These are phyloP conservation scores for Cephalopholis sonnerati DNA, from an alignment of 2,113 vertebrate species.

Conservation along the genomic window DNA sequence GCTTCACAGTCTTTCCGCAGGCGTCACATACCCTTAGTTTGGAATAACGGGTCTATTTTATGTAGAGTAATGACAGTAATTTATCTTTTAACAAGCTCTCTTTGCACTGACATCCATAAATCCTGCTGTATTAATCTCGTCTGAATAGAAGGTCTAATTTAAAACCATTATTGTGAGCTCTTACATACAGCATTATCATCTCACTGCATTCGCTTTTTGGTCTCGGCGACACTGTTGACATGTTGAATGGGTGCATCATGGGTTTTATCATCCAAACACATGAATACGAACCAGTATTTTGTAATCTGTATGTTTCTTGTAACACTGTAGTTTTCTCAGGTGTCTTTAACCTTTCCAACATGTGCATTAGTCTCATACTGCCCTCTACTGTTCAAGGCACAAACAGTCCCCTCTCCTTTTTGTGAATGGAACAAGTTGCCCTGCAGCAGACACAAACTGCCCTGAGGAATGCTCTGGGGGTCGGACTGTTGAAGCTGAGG, in stretches of 20 bases:
- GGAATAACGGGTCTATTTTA: not conserved
- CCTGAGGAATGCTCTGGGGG: not conserved
- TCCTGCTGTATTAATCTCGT: not conserved
- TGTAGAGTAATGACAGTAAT: too few relatives aligned
- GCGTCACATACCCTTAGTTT: too few relatives aligned
- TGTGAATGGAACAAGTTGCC: not conserved
- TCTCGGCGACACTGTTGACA: too few relatives aligned
- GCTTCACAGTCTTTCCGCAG: not conserved
- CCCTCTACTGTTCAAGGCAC: slow-evolving; percentile 33
- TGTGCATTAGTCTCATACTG: slow-evolving; percentile 29
- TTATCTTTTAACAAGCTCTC: not conserved
- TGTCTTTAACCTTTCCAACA: not conserved
- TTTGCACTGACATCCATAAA: not conserved
- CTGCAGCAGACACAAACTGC: not conserved
- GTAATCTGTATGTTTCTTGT: not conserved
- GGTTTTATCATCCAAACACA: not conserved
- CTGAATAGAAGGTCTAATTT: not conserved
- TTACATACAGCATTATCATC: not conserved
- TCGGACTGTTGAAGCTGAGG: not conserved
- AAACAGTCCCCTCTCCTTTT: not conserved
- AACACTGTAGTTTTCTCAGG: not conserved
- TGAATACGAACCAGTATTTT: not conserved
- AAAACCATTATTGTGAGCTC: not conserved
- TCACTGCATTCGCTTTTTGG: not conserved
- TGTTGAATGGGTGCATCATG: not conserved